A percentile compares a stretch with the other conserved stretches of the same genome.
phyloP scores from a whole-genome alignment of 2,797 vertebrate genomes.

The Aphelocoma californica region DNA sequence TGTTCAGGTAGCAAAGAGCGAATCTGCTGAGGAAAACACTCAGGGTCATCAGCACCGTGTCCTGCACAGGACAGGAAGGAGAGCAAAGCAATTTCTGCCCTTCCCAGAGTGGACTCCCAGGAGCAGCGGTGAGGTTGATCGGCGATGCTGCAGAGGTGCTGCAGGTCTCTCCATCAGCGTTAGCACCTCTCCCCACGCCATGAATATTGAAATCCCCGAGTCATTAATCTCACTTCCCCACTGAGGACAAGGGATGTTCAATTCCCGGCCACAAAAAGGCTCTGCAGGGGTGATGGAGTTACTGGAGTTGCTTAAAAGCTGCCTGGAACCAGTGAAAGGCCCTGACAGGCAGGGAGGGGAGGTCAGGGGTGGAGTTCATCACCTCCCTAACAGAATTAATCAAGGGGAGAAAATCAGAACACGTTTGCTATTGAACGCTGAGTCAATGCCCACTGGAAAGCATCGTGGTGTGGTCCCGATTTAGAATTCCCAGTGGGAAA shows the following conservation, averaged over 20 bases:
- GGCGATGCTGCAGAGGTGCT: neutral
- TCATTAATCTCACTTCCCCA: conserved; percentile 1
- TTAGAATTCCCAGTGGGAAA: neutral
- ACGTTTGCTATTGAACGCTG: neutral
- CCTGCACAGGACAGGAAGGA: neutral
- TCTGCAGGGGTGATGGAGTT: conserved; percentile 24
- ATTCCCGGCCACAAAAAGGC: conserved; percentile 4
- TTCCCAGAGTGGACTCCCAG: neutral
- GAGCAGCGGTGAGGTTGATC: neutral
- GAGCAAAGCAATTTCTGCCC: neutral
- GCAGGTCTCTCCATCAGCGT: neutral
- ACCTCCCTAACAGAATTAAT: conserved; percentile 49
- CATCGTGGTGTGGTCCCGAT: neutral
- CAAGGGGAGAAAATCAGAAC: conserved; percentile 29
- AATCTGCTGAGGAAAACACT: neutral
- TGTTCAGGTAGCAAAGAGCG: neutral
- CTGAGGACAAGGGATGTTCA: neutral
- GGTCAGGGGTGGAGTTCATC: conserved; percentile 46
- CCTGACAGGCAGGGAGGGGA: conserved; percentile 1
- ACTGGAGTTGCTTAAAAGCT: conserved; percentile 14
- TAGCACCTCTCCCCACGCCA: neutral
- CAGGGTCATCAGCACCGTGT: rapidly evolving
- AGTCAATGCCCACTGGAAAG: neutral
- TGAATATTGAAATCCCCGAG: neutral
- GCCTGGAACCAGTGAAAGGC: neutral